Conservation (phyloP, 2,797 vertebrate genomes). For the Acrossocheilus fasciatus region DNA sequence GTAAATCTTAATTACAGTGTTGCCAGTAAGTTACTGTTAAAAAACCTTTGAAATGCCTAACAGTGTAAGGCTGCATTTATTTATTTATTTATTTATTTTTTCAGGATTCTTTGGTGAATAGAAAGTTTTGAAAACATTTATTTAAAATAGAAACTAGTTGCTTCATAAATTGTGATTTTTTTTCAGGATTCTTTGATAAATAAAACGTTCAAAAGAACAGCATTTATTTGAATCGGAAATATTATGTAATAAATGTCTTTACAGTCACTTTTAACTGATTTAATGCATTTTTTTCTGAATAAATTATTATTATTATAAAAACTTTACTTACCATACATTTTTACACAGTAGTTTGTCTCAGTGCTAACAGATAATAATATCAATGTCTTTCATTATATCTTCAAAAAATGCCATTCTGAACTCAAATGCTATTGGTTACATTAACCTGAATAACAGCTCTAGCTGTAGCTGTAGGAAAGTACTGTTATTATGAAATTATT, state of each 20-base stretch:
- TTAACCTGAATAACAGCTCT: background rate
- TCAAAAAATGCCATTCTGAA: background rate
- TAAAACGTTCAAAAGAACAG: background rate
- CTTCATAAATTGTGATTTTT: background rate
- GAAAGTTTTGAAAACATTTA: too few species aligned
- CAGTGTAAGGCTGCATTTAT: too few species aligned
- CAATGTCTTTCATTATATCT: background rate
- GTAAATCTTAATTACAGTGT: too few species aligned
- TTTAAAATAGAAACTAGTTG: too few species aligned
- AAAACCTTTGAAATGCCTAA: too few species aligned
- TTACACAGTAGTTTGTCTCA: background rate
- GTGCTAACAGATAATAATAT: background rate
- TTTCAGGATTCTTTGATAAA: background rate
- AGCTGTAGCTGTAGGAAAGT: background rate
- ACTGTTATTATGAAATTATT: background rate
- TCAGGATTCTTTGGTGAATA: too few species aligned
- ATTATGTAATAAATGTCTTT: background rate
- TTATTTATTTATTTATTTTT: too few species aligned
- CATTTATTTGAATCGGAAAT: background rate
- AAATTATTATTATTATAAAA: background rate
- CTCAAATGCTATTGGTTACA: background rate
- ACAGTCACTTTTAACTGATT: background rate
- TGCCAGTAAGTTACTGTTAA: too few species aligned
- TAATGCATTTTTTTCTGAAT: background rate
- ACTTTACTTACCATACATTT: background rate